Evolutionary conservation across 2,888 invertebrate genomes (phyloP), one percentile per base, ranked within the genome.

Genomic region (Drosophila nigritarsus): DNA sequence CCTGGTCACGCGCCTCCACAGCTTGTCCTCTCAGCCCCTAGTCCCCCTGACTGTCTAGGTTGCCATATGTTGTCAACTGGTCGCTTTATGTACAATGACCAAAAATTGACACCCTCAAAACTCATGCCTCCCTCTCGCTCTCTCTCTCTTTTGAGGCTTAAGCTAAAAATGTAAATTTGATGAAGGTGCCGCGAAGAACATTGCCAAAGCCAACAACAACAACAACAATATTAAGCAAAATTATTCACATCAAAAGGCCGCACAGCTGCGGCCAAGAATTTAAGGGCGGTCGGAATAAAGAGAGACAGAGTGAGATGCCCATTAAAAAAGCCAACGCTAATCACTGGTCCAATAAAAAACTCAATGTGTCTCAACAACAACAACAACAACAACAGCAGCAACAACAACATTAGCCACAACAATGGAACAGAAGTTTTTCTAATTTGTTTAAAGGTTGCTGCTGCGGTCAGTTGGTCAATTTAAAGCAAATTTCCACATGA

Each of bases 381-480:
- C 5, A 29, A 29, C 15, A 18, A 30, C 62, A 48, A 18, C 24
- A 38, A 13, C 27, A 58, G 34, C 27, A 59, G 11, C n/a, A 67
- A 20, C 38, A 51, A 64, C 20, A 56, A 55, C 24, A 48, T 30
- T 5, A 75, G 15, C 77, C 74, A 74, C 74, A 80, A 75, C 71
- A 78, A 76, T 74, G 73, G 53, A 68, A 77, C 75, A 73, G 65
- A 65, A 75, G 71, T 75, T 68, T 71, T 81, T 80, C 69, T 73
- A 82, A 84, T 83, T 87, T 82, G 75, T 81, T 87, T 85, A 85
- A 84, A 83, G 85, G 80, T 74, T 79, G 72, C 77, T 77, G 84
- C 81, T 81, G 84, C 77, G 87, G 87, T 87, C 83, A 84, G 87
- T 84, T 83, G 83, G 84, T 87, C 85, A 87, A 87, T 87, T 84